Conservation (phyloP, 2,888 invertebrate species). For the Gerris lacustris region DNA sequence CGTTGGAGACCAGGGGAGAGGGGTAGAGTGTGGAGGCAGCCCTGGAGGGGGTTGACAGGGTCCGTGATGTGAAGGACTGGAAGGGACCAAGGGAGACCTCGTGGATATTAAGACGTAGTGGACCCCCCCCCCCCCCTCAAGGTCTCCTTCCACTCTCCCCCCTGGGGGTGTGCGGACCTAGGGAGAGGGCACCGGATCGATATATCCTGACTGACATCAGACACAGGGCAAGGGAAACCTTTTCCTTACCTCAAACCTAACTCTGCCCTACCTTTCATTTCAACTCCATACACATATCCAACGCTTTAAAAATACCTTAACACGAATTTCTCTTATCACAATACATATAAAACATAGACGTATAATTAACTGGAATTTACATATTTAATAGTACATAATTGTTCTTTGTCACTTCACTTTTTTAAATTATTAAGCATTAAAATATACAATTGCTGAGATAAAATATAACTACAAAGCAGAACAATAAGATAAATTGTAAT, state of each 20-base stretch:
- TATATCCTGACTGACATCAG: slow-evolving; percentile 3
- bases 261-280: not conserved
- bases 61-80: too few species aligned
- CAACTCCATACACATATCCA: not conserved
- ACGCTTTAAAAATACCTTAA: too few species aligned
- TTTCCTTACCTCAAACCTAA: not conserved
- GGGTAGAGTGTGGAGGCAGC: not conserved
- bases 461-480: too few species aligned
- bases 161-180: not conserved
- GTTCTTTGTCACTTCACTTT: too few species aligned
- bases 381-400: too few species aligned
- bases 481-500: too few species aligned
- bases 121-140: not conserved
- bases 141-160: not conserved
- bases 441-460: too few species aligned
- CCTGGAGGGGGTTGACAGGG: not conserved
- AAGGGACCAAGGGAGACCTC: too few species aligned
- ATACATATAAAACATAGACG: too few species aligned
- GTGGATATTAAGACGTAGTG: slow-evolving; percentile 3
- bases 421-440: too few species aligned
- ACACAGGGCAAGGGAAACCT: not conserved
- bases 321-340: too few species aligned
- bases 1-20: not conserved
- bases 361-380: too few species aligned
- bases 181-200: not conserved